phyloP scores from a whole-genome alignment of 2,888 invertebrate genomes.

The Erannis defoliaria region DNA sequence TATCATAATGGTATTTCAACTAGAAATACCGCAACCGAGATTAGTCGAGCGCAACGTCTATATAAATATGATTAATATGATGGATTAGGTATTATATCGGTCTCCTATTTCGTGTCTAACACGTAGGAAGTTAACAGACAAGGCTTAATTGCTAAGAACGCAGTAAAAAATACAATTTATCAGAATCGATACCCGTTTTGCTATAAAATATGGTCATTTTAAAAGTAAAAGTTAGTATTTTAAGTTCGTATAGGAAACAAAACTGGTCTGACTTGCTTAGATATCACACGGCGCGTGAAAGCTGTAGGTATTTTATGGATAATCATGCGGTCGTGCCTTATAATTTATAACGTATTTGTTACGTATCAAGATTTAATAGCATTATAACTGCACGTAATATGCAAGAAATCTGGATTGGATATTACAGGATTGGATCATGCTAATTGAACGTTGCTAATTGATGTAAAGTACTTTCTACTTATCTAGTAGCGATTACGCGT shows the following conservation, averaged over 20 bases:
- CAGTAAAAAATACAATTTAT: slow-evolving; percentile 4
- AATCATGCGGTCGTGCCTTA: slow-evolving; percentile 6
- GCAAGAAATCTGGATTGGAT: background rate
- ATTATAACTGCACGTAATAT: slow-evolving; percentile 11
- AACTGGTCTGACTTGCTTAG: slow-evolving; percentile 28
- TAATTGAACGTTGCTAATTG: slow-evolving; percentile 1
- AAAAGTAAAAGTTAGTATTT: slow-evolving; percentile 52
- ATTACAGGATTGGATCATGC: slow-evolving; percentile 2
- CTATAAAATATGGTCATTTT: slow-evolving; percentile 29
- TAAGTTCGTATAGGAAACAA: slow-evolving; percentile 30
- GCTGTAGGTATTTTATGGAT: slow-evolving; percentile 31
- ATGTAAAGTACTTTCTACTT: background rate
- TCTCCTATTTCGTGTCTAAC: background rate
- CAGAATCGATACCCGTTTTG: slow-evolving; percentile 4
- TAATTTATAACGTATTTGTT: slow-evolving; percentile 12
- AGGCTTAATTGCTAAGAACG: slow-evolving; percentile 2
- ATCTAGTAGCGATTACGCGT: background rate
- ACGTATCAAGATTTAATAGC: slow-evolving; percentile 7
- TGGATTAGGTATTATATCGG: background rate
- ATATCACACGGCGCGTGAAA: slow-evolving; percentile 47
- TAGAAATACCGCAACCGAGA: background rate
- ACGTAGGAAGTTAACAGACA: slow-evolving; percentile 11
- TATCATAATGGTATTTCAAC: background rate
- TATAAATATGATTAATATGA: slow-evolving; percentile 7
- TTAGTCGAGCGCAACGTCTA: slow-evolving; percentile 1